A percentile compares a stretch with the other conserved stretches of the same genome.
Conservation (phyloP, 1,140 invertebrate genomes). For the Anastrepha ludens region DNA sequence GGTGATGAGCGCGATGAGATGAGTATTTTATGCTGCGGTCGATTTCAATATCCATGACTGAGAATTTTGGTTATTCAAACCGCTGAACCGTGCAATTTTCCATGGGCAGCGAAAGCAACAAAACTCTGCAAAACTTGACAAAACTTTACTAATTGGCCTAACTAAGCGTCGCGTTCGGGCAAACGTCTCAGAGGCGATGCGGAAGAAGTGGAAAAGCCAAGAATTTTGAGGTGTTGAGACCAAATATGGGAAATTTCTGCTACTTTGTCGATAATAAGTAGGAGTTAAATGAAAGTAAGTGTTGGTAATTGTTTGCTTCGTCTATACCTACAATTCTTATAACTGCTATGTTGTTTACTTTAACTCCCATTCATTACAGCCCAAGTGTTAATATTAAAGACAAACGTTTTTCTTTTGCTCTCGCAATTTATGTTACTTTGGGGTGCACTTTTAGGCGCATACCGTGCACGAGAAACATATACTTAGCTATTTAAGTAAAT, state of each 20-base stretch:
- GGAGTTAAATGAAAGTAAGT: too few species aligned
- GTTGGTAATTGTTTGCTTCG: too few species aligned
- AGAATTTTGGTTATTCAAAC: neutral
- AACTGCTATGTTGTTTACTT: too few species aligned
- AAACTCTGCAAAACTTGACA: neutral
- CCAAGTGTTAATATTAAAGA: too few species aligned
- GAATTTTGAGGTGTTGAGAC: neutral
- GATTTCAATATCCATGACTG: conserved; percentile 3
- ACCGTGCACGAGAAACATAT: too few species aligned
- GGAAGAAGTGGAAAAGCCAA: neutral
- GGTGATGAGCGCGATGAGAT: neutral
- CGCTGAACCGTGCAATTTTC: neutral
- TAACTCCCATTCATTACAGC: too few species aligned
- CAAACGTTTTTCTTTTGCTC: too few species aligned
- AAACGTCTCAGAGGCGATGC: neutral
- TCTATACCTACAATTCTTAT: too few species aligned
- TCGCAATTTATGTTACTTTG: too few species aligned
- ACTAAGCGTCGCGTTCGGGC: neutral
- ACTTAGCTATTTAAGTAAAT: too few species aligned
- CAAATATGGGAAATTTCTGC: neutral
- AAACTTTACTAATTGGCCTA: conserved; percentile 43
- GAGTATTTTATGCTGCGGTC: conserved; percentile 5
- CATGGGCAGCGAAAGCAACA: neutral
- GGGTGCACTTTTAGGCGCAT: too few species aligned
- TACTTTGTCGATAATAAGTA: too few species aligned